These are phyloP conservation scores for Mus caroli DNA, from an alignment of 2,797 vertebrate species.

Conservation along the genomic window DNA sequence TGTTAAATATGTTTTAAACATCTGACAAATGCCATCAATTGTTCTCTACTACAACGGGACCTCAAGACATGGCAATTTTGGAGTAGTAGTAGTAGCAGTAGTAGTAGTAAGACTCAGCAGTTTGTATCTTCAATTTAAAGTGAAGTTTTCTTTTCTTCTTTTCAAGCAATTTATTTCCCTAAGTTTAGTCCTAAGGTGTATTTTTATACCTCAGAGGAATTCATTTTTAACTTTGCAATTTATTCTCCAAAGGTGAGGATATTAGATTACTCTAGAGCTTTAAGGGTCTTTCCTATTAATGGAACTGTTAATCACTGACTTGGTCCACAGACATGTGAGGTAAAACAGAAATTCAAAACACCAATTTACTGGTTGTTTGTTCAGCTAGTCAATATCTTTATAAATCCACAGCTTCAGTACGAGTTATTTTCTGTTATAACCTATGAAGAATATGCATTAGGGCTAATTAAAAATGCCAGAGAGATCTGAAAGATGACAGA, in stretches of 20 bases:
- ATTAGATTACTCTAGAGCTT: not conserved
- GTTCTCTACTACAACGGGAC: not conserved
- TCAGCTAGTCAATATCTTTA: conserved; percentile 54
- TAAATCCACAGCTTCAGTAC: not conserved
- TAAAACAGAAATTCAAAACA: conserved; percentile 51
- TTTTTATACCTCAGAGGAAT: not conserved
- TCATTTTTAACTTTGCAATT: conserved; percentile 9
- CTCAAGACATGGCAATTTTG: not conserved
- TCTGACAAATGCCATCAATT: not conserved
- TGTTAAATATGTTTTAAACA: conserved; percentile 34
- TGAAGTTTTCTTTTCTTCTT: not conserved
- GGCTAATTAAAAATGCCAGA: conserved; percentile 66
- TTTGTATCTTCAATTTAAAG: not conserved
- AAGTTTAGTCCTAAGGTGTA: conserved; percentile 1
- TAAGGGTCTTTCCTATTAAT: conserved; percentile 18
- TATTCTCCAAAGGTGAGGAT: not conserved
- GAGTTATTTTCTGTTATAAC: conserved; percentile 43
- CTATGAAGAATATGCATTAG: conserved; percentile 71
- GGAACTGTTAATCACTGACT: not conserved
- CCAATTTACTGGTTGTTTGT: conserved; percentile 41
- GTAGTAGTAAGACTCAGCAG: not conserved
- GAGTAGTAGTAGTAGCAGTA: no score
- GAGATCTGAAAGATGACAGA: conserved; percentile 65
- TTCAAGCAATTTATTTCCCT: not conserved
- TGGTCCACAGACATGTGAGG: not conserved